These are phyloP conservation scores for Passer montanus DNA, from an alignment of 2,113 vertebrate species.

Conservation along the genomic window DNA sequence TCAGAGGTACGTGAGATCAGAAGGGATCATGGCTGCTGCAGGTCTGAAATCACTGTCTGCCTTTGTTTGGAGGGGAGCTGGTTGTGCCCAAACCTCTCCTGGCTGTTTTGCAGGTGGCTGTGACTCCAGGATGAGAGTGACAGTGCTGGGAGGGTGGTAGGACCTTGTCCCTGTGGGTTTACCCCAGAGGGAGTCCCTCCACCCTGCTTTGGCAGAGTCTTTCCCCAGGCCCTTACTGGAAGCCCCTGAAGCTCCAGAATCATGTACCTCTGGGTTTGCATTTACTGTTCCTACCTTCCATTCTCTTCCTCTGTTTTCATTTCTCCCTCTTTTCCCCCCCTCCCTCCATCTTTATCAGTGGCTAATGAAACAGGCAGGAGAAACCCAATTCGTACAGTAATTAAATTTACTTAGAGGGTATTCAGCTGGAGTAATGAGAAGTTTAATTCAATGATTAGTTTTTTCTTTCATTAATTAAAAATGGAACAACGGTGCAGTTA, in stretches of 20 bases:
- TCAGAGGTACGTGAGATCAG: neutral
- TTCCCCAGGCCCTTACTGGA: neutral
- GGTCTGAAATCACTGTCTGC: neutral
- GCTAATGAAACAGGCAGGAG: constrained; percentile 77
- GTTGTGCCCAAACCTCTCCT: neutral
- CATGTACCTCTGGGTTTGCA: neutral
- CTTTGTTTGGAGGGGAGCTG: neutral
- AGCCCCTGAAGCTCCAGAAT: neutral
- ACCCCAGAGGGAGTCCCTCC: neutral
- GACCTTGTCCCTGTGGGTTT: neutral
- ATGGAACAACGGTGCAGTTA: constrained; percentile 73
- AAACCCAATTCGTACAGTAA: constrained; percentile 77
- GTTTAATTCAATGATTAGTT: constrained; percentile 85
- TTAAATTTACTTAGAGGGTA: constrained; percentile 84
- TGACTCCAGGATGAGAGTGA: neutral
- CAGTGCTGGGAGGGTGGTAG: neutral
- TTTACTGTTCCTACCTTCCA: neutral
- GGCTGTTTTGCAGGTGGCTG: fast-evolving
- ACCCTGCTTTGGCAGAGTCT: neutral
- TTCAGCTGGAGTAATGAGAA: constrained; percentile 84
- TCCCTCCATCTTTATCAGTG: constrained; percentile 66
- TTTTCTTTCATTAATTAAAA: constrained; percentile 85
- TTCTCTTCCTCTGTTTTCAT: neutral
- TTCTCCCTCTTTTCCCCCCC: neutral
- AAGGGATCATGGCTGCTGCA: neutral